Conservation (phyloP, 2,888 invertebrate species). For the Tiliacea aurago region DNA sequence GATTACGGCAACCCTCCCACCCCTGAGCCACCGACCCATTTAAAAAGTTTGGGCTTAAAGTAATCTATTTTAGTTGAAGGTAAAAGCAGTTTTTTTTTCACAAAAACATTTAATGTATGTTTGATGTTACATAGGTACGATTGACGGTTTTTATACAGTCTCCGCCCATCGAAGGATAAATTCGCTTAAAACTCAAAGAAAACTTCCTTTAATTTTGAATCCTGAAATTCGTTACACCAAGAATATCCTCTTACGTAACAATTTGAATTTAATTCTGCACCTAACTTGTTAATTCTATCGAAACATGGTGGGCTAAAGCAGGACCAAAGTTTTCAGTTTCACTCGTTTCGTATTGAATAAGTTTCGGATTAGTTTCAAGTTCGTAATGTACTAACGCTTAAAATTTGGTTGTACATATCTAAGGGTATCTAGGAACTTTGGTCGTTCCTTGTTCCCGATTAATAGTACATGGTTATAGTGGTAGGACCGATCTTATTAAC, state of each 20-base stretch:
- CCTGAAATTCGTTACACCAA: slow-evolving; percentile 34
- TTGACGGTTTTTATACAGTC: slow-evolving; percentile 1
- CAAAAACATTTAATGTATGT: too few species aligned
- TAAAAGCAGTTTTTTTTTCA: not conserved
- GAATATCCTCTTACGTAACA: slow-evolving; percentile 38
- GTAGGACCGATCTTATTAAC: not conserved
- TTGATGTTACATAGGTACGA: too few species aligned
- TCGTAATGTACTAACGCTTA: slow-evolving; percentile 37
- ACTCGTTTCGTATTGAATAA: slow-evolving; percentile 56
- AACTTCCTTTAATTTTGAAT: slow-evolving; percentile 34
- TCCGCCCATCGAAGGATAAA: slow-evolving; percentile 13
- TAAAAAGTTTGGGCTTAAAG: slow-evolving; percentile 5
- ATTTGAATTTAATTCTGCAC: slow-evolving; percentile 61
- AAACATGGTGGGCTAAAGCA: too few species aligned
- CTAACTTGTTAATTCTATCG: slow-evolving; percentile 56
- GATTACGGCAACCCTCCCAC: too few species aligned
- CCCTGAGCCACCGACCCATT: too few species aligned
- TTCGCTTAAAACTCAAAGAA: slow-evolving; percentile 33
- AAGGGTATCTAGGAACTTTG: slow-evolving; percentile 17
- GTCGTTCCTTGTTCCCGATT: not conserved
- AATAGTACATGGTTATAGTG: not conserved
- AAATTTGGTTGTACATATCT: slow-evolving; percentile 30
- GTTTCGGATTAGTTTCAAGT: slow-evolving; percentile 57
- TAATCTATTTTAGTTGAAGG: slow-evolving; percentile 1
- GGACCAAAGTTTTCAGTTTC: slow-evolving; percentile 53